Evolutionary conservation across 64 coral and sea anemone species (phyloP).

Genomic region (Montipora foliosa): DNA sequence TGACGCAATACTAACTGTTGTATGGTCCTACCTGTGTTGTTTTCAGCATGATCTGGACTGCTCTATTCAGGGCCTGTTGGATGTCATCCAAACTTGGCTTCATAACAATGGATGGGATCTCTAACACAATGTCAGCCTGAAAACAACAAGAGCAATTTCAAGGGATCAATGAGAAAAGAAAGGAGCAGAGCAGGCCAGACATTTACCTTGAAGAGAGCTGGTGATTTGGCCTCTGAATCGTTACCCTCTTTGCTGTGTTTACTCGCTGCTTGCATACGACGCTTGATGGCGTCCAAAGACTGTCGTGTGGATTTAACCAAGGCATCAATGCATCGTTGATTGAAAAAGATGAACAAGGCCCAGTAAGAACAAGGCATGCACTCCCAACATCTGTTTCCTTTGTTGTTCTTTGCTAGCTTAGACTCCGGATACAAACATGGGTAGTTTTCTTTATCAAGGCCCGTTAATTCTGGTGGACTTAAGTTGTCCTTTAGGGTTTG

Average conservation of each 20-base stretch:
- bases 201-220: slow-evolving; percentile 66
- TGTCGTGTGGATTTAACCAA: slow-evolving; percentile 64
- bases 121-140: slow-evolving; percentile 95
- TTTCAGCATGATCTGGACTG: slow-evolving; percentile 98
- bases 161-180: not conserved
- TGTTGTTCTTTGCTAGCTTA: slow-evolving; percentile 96
- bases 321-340: slow-evolving; percentile 70
- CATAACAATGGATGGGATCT: slow-evolving; percentile 96
- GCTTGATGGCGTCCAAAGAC: slow-evolving; percentile 66
- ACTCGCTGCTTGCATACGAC: slow-evolving; percentile 64
- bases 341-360: slow-evolving; percentile 74
- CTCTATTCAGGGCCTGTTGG: slow-evolving; percentile 92
- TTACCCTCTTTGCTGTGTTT: slow-evolving; percentile 54
- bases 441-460: slow-evolving; percentile 83
- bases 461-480: slow-evolving; percentile 62
- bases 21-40: slow-evolving; percentile 84
- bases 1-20: not conserved
- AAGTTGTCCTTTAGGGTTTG: slow-evolving; percentile 89
- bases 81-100: slow-evolving; percentile 98
- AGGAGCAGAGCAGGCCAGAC: not conserved
- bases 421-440: slow-evolving; percentile 90
- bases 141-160: not conserved
- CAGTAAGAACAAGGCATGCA: slow-evolving; percentile 98
- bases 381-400: slow-evolving; percentile 96
- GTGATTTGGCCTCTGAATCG: slow-evolving; percentile 26